Conservation (phyloP, 2,113 vertebrate species). For the Microtus oregoni region DNA sequence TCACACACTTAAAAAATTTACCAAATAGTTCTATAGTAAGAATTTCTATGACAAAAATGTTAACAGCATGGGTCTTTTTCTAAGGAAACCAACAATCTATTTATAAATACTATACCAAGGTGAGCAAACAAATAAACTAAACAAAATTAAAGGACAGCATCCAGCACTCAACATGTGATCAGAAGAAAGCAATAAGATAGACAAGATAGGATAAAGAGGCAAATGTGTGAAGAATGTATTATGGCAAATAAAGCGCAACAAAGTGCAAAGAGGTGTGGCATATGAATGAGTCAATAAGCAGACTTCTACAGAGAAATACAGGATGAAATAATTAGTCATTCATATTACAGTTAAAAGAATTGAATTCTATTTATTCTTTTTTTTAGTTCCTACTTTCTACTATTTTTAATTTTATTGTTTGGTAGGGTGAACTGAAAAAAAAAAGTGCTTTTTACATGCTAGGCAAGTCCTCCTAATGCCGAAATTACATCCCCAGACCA, state of each 20-base stretch:
- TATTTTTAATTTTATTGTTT: neutral
- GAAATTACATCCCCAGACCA: neutral
- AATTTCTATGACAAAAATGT: constrained; percentile 56
- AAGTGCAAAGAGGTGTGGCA: constrained; percentile 11
- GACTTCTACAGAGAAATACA: constrained; percentile 28
- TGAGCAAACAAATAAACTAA: constrained; percentile 53
- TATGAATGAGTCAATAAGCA: constrained; percentile 12
- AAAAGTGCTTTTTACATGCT: neutral
- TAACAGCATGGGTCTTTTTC: constrained; percentile 46
- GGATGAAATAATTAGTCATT: constrained; percentile 31
- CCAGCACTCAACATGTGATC: constrained; percentile 23
- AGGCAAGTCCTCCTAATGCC: neutral
- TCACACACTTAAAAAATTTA: constrained; percentile 16
- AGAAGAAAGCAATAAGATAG: constrained; percentile 39
- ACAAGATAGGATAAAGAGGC: neutral
- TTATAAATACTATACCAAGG: constrained; percentile 52
- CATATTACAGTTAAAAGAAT: neutral
- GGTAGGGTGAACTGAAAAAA: neutral
- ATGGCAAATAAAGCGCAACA: constrained; percentile 39
- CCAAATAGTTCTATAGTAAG: constrained; percentile 16
- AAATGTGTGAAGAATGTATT: constrained; percentile 35
- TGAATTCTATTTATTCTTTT: neutral
- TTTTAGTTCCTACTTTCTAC: neutral
- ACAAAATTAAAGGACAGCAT: constrained; percentile 52
- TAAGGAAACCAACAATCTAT: constrained; percentile 49